Conservation (phyloP, 2,888 invertebrate species). For the Zygaena filipendulae region DNA sequence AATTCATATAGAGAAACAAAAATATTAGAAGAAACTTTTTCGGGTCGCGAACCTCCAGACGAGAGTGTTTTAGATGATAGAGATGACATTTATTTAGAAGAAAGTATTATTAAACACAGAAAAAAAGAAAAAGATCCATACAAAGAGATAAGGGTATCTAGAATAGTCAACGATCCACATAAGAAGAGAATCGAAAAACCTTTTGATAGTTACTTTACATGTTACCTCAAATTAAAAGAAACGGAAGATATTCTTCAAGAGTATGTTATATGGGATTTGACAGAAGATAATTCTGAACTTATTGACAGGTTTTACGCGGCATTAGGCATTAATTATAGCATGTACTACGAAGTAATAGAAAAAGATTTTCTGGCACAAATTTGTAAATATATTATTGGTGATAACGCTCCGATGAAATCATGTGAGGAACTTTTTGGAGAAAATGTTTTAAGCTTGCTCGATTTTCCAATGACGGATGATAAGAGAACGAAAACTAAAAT, state of each 20-base stretch:
- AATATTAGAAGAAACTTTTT: constrained; percentile 69
- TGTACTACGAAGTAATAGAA: constrained; percentile 69
- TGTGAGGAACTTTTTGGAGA: constrained; percentile 47
- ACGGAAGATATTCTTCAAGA: constrained; percentile 50
- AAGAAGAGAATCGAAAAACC: constrained; percentile 32
- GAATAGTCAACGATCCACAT: constrained; percentile 61
- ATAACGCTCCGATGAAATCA: constrained; percentile 37
- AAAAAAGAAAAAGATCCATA: constrained; percentile 42
- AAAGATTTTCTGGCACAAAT: constrained; percentile 59
- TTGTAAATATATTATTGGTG: constrained; percentile 56
- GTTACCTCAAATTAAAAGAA: constrained; percentile 60
- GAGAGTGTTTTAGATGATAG: constrained; percentile 35
- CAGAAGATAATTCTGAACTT: constrained; percentile 49
- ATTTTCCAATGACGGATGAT: constrained; percentile 39
- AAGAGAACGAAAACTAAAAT: constrained; percentile 44
- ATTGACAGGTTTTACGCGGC: constrained; percentile 70
- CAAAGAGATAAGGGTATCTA: constrained; percentile 49
- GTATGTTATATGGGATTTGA: constrained; percentile 45
- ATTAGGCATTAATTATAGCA: constrained; percentile 66
- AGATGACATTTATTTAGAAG: constrained; percentile 51
- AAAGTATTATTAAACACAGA: constrained; percentile 40
- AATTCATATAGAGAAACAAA: constrained; percentile 66
- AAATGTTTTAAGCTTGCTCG: constrained; percentile 36
- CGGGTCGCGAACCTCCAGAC: constrained; percentile 57
- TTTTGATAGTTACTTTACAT: constrained; percentile 67